phyloP scores from a whole-genome alignment of 92 coral and sea anemone genomes.

The Scolanthus callimorphus region DNA sequence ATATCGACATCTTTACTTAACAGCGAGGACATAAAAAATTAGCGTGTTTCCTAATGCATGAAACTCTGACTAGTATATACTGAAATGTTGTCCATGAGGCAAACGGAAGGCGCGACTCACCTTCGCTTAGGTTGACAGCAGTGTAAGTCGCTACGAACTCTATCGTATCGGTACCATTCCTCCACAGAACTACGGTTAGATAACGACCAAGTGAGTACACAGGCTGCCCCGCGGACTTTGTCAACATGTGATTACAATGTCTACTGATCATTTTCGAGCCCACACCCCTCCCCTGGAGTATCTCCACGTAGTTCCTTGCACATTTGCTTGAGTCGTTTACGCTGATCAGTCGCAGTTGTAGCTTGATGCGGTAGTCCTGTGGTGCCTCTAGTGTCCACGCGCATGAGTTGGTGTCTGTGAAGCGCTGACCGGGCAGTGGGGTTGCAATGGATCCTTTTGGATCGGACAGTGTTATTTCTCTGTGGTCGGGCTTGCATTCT shows the following conservation, averaged over 20 bases:
- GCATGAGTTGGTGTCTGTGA: conserved; percentile 1
- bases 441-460: conserved; percentile 13
- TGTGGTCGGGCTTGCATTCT: conserved; percentile 8
- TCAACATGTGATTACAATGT: conserved; percentile 14
- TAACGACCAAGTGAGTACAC: conserved; percentile 26
- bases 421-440: not conserved
- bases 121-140: conserved; percentile 18
- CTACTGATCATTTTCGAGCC: conserved; percentile 17
- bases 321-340: conserved; percentile 23
- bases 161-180: not conserved
- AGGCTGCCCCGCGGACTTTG: not conserved
- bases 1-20: too few species aligned
- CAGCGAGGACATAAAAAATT: too few species aligned
- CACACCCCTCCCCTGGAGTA: conserved; percentile 13
- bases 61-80: too few species aligned
- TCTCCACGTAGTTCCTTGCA: conserved; percentile 3
- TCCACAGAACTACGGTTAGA: conserved; percentile 13
- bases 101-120: conserved; percentile 5
- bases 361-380: conserved; percentile 15
- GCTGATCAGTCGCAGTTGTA: conserved; percentile 10
- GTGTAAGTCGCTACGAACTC: conserved; percentile 21
- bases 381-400: conserved; percentile 20
- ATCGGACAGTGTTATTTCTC: not conserved
- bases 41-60: too few species aligned
- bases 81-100: too few species aligned